These are phyloP conservation scores for Columbina picui DNA, from an alignment of 2,113 vertebrate genomes.

Conservation along the genomic window DNA sequence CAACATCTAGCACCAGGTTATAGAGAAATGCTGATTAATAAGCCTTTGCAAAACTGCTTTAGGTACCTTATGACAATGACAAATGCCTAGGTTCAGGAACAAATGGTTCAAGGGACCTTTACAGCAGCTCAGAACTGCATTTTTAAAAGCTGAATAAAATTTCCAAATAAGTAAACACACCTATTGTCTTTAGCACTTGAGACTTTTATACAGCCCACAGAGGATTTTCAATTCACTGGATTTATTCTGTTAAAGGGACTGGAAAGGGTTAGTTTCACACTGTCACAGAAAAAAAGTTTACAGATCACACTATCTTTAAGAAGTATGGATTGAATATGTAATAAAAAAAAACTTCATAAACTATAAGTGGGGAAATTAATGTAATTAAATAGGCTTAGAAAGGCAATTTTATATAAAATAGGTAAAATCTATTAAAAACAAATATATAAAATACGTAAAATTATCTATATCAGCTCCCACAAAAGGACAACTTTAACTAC, in stretches of 20 bases:
- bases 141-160: not conserved
- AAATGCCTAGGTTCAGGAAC: not conserved
- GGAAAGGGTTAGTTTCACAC: not conserved
- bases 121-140: not conserved
- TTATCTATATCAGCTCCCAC: not conserved
- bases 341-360: not conserved
- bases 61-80: not conserved
- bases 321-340: not conserved
- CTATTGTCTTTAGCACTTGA: not conserved
- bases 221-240: not conserved
- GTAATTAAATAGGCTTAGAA: not conserved
- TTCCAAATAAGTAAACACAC: not conserved
- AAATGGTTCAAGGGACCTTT: not conserved
- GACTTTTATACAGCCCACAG: not conserved
- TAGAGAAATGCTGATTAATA: constrained; percentile 21
- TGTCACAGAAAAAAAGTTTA: not conserved
- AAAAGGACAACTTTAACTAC: not conserved
- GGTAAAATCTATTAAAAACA: not conserved
- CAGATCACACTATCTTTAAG: not conserved
- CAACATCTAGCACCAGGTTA: not conserved
- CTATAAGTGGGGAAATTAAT: not conserved
- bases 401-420: not conserved
- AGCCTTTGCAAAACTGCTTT: not conserved
- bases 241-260: not conserved
- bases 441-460: not conserved